phyloP scores from a whole-genome alignment of 2,797 vertebrate species.

The Anabacerthia variegaticeps region DNA sequence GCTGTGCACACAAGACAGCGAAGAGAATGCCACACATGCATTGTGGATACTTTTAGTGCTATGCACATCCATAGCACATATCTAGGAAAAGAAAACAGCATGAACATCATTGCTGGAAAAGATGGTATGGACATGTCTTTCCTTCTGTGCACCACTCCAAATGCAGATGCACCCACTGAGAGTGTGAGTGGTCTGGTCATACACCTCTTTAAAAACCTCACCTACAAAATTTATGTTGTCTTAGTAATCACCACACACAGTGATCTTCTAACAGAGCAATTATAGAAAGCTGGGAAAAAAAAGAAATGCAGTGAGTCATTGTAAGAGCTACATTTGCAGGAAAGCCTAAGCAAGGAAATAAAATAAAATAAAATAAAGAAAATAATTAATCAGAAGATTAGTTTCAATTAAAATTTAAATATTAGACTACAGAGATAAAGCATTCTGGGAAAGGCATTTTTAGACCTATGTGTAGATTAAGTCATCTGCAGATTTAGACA shows the following conservation, averaged over 20 bases:
- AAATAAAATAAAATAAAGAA: neutral
- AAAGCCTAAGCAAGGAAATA: neutral
- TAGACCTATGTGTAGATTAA: neutral
- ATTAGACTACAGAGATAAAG: neutral
- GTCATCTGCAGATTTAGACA: neutral
- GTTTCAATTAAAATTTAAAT: slow-evolving; percentile 23
- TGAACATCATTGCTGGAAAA: neutral
- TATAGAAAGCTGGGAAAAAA: neutral
- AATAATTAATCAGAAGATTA: neutral
- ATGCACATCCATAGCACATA: neutral
- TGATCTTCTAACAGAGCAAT: neutral
- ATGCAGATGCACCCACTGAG: neutral
- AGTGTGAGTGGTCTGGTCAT: neutral
- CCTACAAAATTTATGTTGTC: neutral
- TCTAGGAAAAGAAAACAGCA: neutral
- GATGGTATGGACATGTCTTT: neutral
- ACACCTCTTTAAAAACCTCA: neutral
- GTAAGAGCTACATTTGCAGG: neutral
- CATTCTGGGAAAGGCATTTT: neutral
- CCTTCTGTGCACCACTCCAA: neutral
- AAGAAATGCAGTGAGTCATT: neutral
- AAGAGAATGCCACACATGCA: rapidly evolving
- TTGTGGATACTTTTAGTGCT: neutral
- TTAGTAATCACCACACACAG: neutral
- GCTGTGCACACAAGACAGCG: rapidly evolving